A percentile compares a stretch with the other conserved stretches of the same genome.
phyloP scores from a whole-genome alignment of 2,113 vertebrate species.

The Anser cygnoides region DNA sequence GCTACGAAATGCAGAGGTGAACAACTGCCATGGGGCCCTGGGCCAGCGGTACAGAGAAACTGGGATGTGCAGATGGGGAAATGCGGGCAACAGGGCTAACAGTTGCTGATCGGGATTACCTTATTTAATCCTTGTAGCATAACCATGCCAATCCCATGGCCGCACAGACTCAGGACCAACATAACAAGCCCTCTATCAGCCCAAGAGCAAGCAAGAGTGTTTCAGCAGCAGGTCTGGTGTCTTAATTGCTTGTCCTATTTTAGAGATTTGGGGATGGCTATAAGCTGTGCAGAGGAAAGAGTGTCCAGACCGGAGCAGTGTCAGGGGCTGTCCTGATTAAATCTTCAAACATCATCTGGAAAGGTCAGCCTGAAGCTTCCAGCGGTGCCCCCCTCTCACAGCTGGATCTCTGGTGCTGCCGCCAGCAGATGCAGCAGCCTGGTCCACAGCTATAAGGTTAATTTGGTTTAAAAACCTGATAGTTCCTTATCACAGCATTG shows the following conservation, averaged over 20 bases:
- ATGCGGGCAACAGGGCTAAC: neutral
- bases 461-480: neutral
- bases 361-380: neutral
- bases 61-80: neutral
- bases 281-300: neutral
- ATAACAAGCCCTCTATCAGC: neutral
- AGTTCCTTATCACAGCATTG: neutral
- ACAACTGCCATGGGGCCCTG: neutral
- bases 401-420: neutral
- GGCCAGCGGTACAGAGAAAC: neutral
- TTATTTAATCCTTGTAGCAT: neutral
- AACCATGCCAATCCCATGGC: accelerated
- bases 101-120: neutral
- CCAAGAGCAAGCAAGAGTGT: accelerated
- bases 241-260: constrained; percentile 45
- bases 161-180: neutral
- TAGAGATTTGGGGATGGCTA: neutral
- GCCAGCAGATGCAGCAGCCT: neutral
- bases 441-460: neutral
- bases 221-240: neutral
- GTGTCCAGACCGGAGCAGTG: neutral
- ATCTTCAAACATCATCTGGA: neutral
- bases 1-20: neutral
- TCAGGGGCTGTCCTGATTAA: neutral
- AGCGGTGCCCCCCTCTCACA: neutral